Conservation (phyloP, 2,888 invertebrate genomes). For the Teinopalpus imperialis region DNA sequence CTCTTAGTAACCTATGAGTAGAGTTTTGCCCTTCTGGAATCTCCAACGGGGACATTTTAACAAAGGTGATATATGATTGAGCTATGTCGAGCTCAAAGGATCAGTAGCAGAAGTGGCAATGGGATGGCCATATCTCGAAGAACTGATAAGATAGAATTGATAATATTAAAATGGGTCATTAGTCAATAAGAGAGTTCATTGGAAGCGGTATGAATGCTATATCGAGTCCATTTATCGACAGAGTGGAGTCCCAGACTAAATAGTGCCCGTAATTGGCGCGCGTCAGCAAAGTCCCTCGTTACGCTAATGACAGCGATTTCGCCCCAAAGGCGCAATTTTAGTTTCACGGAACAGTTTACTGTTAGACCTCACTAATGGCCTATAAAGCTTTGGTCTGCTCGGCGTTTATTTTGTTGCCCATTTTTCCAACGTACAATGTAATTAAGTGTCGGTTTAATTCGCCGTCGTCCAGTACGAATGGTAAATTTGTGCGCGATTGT, state of each 20-base stretch:
- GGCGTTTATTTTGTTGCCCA: constrained; percentile 60
- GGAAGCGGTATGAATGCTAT: constrained; percentile 42
- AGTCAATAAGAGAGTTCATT: constrained; percentile 35
- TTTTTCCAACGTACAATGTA: constrained; percentile 32
- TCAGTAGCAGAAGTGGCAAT: too few species aligned
- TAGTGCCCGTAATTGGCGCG: constrained; percentile 70
- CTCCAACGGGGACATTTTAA: too few species aligned
- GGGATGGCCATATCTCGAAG: too few species aligned
- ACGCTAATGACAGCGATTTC: constrained; percentile 78
- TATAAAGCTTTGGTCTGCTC: constrained; percentile 58
- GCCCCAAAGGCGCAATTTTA: constrained; percentile 69
- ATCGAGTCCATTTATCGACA: constrained; percentile 62
- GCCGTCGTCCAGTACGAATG: constrained; percentile 3
- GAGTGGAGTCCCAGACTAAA: constrained; percentile 56
- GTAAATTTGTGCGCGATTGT: constrained; percentile 10
- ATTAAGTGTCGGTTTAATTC: constrained; percentile 29
- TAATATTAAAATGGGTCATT: constrained; percentile 36
- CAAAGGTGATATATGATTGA: too few species aligned
- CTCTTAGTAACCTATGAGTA: too few species aligned
- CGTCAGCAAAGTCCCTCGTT: constrained; percentile 74
- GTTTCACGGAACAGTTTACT: constrained; percentile 67
- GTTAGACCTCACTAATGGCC: constrained; percentile 69
- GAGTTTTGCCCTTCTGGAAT: too few species aligned
- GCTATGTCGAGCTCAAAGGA: too few species aligned
- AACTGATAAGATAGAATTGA: neutral